Percentiles rank a stretch among this genome's conserved stretches.
Evolutionary conservation across 2,888 invertebrate genomes (phyloP).

Genomic region (Trachelus troglodyta): DNA sequence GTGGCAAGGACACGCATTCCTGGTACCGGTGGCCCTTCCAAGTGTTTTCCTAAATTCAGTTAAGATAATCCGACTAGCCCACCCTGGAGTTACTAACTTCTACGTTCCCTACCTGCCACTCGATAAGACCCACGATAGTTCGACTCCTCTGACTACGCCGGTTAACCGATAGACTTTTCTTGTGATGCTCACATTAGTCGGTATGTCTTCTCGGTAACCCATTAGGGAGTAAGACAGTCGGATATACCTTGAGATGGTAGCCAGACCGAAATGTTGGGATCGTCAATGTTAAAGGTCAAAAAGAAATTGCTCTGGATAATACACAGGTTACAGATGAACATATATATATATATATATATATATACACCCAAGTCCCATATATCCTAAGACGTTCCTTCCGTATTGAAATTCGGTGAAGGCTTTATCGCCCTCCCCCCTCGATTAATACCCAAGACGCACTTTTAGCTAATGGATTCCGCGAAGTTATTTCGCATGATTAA

Average conservation of each 20-base stretch:
- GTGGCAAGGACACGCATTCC: constrained; percentile 54
- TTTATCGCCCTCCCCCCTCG: neutral
- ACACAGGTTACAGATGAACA: neutral
- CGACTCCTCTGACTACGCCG: neutral
- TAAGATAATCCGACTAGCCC: constrained; percentile 41
- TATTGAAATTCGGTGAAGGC: neutral
- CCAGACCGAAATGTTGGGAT: neutral
- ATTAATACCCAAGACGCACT: neutral
- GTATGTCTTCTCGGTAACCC: neutral
- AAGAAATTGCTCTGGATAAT: neutral
- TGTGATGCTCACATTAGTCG: neutral
- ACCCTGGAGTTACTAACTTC: neutral
- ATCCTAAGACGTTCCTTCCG: neutral
- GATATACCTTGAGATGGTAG: neutral
- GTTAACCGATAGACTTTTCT: neutral
- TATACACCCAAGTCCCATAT: neutral
- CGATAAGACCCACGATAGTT: neutral
- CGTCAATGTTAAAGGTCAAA: neutral
- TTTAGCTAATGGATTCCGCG: constrained; percentile 58
- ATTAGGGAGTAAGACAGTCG: neutral
- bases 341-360: too few relatives aligned
- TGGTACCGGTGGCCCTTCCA: constrained; percentile 40
- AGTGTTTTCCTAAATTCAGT: constrained; percentile 58
- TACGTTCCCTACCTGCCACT: neutral
- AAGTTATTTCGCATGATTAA: constrained; percentile 62